phyloP scores from a whole-genome alignment of 2,888 invertebrate species.

The Leucophenga maculata region DNA sequence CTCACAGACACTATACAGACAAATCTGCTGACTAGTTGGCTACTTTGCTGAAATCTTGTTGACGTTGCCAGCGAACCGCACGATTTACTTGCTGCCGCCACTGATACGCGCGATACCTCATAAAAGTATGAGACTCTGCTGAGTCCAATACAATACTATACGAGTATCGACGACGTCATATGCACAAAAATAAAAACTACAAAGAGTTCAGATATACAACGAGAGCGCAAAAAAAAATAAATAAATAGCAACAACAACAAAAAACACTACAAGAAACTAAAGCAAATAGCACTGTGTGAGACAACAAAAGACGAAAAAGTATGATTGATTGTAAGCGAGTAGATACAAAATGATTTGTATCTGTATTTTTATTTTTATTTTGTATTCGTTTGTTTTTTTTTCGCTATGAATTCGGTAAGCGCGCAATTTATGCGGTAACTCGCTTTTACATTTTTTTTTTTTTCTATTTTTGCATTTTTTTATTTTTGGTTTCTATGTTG shows the following conservation, averaged over 20 bases:
- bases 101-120: too few species aligned
- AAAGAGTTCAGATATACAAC: neutral
- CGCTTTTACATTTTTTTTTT: constrained; percentile 1
- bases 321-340: constrained; percentile 22
- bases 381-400: neutral
- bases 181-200: constrained; percentile 1
- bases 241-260: too few species aligned
- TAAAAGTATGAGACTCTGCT: too few species aligned
- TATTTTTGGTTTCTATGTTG: neutral
- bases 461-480: neutral
- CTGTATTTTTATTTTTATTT: neutral
- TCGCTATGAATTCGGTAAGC: neutral
- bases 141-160: too few species aligned
- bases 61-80: too few species aligned
- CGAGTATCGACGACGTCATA: constrained; percentile 14
- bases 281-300: neutral
- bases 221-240: neutral
- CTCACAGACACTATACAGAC: too few species aligned
- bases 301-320: constrained; percentile 6
- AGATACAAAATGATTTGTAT: neutral
- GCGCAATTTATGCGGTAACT: neutral
- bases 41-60: too few species aligned
- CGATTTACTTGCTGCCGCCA: too few species aligned
- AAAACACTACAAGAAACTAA: neutral
- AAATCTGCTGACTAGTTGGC: too few species aligned